Evolutionary conservation across 2,888 invertebrate species (phyloP).

Genomic region (Opisthograptis luteolata): DNA sequence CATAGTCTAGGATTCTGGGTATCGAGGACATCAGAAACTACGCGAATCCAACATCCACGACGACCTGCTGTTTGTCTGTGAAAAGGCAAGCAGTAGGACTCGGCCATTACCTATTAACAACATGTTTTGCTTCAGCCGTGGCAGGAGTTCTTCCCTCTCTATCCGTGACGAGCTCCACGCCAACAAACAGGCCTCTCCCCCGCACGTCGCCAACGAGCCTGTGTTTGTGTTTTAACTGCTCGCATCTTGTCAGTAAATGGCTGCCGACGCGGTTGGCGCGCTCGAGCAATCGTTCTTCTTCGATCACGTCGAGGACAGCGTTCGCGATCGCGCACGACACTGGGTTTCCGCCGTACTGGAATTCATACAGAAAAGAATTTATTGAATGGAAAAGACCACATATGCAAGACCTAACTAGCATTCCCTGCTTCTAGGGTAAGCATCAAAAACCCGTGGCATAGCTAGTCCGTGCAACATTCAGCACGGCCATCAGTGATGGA

Average conservation of each 20-base stretch:
- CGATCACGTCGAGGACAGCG: constrained; percentile 96
- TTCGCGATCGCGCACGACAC: constrained; percentile 98
- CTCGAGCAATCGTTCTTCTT: constrained; percentile 92
- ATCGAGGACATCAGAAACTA: too few species aligned
- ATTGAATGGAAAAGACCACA: too few species aligned
- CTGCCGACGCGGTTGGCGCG: constrained; percentile 93
- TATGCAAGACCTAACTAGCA: too few species aligned
- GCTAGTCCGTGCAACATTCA: too few species aligned
- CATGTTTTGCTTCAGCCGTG: constrained; percentile 90
- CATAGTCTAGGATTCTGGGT: too few species aligned
- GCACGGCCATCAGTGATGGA: too few species aligned
- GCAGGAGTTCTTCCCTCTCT: constrained; percentile 91
- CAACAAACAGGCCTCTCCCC: constrained; percentile 97
- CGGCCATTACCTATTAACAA: constrained; percentile 85
- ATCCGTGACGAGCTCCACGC: constrained; percentile 95
- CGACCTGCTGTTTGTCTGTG: too few species aligned
- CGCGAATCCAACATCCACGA: too few species aligned
- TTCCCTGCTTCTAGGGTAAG: too few species aligned
- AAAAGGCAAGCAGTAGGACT: background rate
- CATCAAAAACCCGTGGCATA: too few species aligned
- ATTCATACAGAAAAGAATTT: constrained; percentile 8
- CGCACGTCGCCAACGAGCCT: constrained; percentile 94
- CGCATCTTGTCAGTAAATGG: constrained; percentile 88
- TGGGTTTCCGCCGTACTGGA: constrained; percentile 98
- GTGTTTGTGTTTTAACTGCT: constrained; percentile 89